phyloP scores from a whole-genome alignment of 2,888 invertebrate genomes.

The Diadegma fenestrale region DNA sequence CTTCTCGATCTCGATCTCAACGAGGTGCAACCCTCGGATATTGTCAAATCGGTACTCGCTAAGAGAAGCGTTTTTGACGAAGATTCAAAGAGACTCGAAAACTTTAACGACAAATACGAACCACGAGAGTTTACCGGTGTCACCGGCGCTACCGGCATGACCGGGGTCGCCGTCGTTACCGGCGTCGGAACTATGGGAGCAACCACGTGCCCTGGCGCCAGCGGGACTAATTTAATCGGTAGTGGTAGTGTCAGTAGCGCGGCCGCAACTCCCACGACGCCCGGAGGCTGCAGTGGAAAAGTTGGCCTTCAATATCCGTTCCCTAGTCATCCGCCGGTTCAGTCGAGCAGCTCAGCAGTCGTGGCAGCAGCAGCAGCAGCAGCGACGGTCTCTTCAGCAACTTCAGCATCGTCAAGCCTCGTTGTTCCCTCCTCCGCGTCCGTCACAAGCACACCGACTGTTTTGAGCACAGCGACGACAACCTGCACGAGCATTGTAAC shows the following conservation, averaged over 20 bases:
- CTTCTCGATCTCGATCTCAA: slow-evolving; percentile 92
- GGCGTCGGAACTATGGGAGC: slow-evolving; percentile 37
- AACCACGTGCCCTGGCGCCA: slow-evolving; percentile 62
- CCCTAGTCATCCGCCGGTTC: slow-evolving; percentile 90
- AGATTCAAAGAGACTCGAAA: slow-evolving; percentile 96
- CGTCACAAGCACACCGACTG: slow-evolving; percentile 62
- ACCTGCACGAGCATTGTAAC: slow-evolving; percentile 64
- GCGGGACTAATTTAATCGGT: slow-evolving; percentile 45
- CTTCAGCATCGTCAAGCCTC: slow-evolving; percentile 52
- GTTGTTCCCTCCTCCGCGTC: slow-evolving; percentile 58
- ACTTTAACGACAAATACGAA: slow-evolving; percentile 93
- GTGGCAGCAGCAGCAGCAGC: slow-evolving; percentile 75
- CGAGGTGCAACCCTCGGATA: slow-evolving; percentile 96
- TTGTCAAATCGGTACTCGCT: slow-evolving; percentile 95
- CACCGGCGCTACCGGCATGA: slow-evolving; percentile 77
- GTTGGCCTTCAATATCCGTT: slow-evolving; percentile 91
- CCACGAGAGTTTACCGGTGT: slow-evolving; percentile 86
- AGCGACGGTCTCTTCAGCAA: slow-evolving; percentile 71
- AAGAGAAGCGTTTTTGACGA: slow-evolving; percentile 98
- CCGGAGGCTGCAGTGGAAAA: slow-evolving; percentile 85
- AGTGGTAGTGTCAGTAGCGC: slow-evolving; percentile 66
- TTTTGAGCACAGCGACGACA: slow-evolving; percentile 68
- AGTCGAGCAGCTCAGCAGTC: slow-evolving; percentile 77
- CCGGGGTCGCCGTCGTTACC: slow-evolving; percentile 73
- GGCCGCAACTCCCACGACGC: slow-evolving; percentile 66